phyloP scores from a whole-genome alignment of 2,113 vertebrate species.

The Uropsilus gracilis region DNA sequence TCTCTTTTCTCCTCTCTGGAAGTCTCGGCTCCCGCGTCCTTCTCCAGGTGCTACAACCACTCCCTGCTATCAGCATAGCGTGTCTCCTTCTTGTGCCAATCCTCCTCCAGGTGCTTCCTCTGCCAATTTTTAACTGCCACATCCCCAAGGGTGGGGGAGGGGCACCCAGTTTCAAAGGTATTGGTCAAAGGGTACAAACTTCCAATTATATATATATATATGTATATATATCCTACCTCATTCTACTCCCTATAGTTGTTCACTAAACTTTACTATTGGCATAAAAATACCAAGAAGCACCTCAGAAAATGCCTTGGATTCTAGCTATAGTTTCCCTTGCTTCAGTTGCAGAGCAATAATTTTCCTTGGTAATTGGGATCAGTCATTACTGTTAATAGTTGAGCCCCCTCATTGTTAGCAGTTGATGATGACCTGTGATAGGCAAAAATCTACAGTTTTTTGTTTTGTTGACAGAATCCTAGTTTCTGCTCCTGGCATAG shows the following conservation, averaged over 20 bases:
- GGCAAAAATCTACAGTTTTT: too few relatives aligned
- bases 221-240: background rate
- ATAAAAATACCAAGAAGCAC: background rate
- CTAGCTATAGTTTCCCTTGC: background rate
- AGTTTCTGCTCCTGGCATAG: background rate
- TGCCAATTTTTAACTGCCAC: too few relatives aligned
- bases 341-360: background rate
- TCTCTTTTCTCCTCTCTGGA: too few relatives aligned
- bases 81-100: too few relatives aligned
- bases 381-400: background rate
- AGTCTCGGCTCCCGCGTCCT: too few relatives aligned
- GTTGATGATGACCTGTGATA: too few relatives aligned
- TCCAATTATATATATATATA: background rate
- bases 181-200: background rate
- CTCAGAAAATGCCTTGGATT: background rate
- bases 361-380: background rate
- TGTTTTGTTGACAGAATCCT: too few relatives aligned
- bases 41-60: too few relatives aligned
- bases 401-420: background rate
- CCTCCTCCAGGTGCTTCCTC: too few relatives aligned
- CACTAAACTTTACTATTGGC: background rate
- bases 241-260: background rate
- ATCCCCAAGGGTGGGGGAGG: too few relatives aligned
- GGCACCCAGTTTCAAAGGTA: too few relatives aligned
- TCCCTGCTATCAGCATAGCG: too few relatives aligned